Base-by-base conservation (phyloP, 2,888 invertebrate species). In the Ophion ventricosus region DNA sequence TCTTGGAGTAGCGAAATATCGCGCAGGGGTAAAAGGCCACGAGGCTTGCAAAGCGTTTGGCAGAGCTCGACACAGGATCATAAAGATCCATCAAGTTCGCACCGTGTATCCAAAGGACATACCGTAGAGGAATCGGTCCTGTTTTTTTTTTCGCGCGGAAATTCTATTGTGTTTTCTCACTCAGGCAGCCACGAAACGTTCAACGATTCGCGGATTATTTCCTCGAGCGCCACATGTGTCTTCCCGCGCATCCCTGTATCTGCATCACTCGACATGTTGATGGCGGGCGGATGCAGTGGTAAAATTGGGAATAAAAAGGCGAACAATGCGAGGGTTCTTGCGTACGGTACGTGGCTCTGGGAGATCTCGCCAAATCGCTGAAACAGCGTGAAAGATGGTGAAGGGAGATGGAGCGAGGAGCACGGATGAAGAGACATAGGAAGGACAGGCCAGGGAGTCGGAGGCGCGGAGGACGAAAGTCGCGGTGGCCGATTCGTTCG, bases 61-160 rank as follows among this genome's bases (percentile, higher is more conserved):
- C 85, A 85, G 79, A 86, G 82, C 63, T 81, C 79, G 64, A 85
- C 83, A 3, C 0, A 84, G 82, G 79, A 82, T 82, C 84, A 86
- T 87, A 85, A 87, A 86, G 82, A 87, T 87, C 82, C 83, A 85
- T 87, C 87, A 86, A 86, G 70, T 87, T 87, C 87, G 81, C 87
- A 82, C 87, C 83, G 83, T 43, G 20, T 66, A 70, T 72, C 49
- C 49, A 77, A 80, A 80, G 43, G 72, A 66, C 57, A 59, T 57
- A 66, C 57, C 49, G 63, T 49, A 26, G 40, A 35, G 64, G 59
- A 66, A 66, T 73, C 54, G 57, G 49, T 49, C 17, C 17, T 11
- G 14, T 49, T 78, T 43, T 77, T 73, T 59, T 77, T 77, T 73
- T 82, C 73, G 40, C 70, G 64, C 67, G 72, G 29, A 69, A 59